These are phyloP conservation scores for Phytoseiulus persimilis DNA, from an alignment of 2,888 invertebrate species.

Conservation along the genomic window DNA sequence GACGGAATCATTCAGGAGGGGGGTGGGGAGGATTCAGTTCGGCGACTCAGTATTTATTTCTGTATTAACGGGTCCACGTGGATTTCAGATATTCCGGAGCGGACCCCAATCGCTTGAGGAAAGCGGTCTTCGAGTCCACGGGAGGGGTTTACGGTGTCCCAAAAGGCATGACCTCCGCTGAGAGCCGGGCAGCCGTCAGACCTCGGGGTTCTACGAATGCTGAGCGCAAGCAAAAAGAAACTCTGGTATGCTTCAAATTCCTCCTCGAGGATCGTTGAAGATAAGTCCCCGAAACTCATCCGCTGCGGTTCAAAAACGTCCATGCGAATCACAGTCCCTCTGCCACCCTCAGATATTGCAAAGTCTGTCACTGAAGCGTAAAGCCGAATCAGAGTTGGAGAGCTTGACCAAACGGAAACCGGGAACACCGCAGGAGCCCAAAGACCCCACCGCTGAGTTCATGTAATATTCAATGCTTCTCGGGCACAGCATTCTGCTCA, in stretches of 20 bases:
- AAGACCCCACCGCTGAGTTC: neutral
- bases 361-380: conserved; percentile 10
- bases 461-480: neutral
- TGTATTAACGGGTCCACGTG: neutral
- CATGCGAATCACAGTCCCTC: neutral
- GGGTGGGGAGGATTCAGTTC: too few relatives aligned
- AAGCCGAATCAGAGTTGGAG: conserved; percentile 17
- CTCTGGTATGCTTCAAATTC: too few relatives aligned
- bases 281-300: neutral
- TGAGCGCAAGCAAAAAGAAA: conserved; percentile 26
- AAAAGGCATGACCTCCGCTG: conserved; percentile 11
- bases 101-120: neutral
- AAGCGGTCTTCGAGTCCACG: conserved; percentile 22
- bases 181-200: neutral
- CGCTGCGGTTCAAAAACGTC: neutral
- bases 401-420: conserved; percentile 11
- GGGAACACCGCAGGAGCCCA: neutral
- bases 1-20: too few relatives aligned
- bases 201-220: conserved; percentile 8
- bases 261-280: too few relatives aligned
- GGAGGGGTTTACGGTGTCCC: conserved; percentile 33
- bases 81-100: neutral
- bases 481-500: neutral
- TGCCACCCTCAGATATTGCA: neutral
- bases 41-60: neutral